Evolutionary conservation across 2,113 vertebrate species (phyloP).

Genomic region (Nasalis larvatus): DNA sequence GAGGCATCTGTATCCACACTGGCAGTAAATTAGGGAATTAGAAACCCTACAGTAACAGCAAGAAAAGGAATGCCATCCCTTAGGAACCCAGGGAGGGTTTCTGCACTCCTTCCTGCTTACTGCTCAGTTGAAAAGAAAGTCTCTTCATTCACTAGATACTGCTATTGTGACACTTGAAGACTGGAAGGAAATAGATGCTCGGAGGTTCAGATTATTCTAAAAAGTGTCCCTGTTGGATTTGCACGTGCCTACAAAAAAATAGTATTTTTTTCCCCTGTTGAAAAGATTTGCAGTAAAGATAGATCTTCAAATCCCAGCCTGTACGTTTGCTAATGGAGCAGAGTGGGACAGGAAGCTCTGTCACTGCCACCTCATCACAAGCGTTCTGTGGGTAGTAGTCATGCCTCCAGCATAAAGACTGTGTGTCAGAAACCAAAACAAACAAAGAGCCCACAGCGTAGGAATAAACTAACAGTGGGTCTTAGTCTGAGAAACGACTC

Average conservation of each 20-base stretch:
- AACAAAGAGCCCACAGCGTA: not conserved
- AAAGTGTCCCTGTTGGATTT: not conserved
- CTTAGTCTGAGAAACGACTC: not conserved
- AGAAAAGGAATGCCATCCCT: conserved; percentile 31
- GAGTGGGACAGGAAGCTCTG: too few species aligned
- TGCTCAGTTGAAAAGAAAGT: conserved; percentile 27
- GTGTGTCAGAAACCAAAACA: not conserved
- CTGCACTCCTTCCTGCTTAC: conserved; percentile 55
- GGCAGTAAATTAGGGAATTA: conserved; percentile 60
- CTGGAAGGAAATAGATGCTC: not conserved
- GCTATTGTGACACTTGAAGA: not conserved
- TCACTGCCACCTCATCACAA: not conserved
- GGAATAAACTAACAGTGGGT: not conserved
- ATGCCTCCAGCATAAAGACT: not conserved
- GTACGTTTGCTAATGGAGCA: not conserved
- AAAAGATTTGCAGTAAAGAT: not conserved
- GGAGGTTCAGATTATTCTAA: not conserved
- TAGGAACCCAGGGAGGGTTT: not conserved
- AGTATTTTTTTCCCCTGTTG: not conserved
- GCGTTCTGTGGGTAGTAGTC: too few species aligned
- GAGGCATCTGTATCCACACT: conserved; percentile 17
- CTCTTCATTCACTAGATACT: not conserved
- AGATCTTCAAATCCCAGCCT: not conserved
- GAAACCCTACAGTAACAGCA: conserved; percentile 37
- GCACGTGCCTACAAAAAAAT: not conserved